Evolutionary conservation across 2,797 vertebrate species (phyloP), one percentile per base, ranked within the genome.

Genomic region (Gobio occitaniae): DNA sequence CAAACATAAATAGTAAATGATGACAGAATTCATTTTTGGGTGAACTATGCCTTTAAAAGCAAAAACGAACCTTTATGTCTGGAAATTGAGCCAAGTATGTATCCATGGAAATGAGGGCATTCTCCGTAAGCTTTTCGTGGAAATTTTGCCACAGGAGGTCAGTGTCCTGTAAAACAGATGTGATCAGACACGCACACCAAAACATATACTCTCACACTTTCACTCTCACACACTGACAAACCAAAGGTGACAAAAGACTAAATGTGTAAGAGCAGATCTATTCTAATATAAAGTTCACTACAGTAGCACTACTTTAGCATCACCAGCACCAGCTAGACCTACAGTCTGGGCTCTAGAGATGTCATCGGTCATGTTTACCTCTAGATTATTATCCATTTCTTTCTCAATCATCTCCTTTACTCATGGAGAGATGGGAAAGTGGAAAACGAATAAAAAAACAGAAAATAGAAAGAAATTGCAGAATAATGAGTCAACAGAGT

Each of bases 71-170:
- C 96, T 98, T 99, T 81, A 99, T 97, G 48, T 99, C 98, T 6
- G 98, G 97, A 86, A 99, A 98, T 88, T 98, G 97, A 84, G 95
- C 92, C 89, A 99, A 95, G 92, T 99, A 99, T 0, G 96, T 95
- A 91, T 99, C 98, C 96, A 99, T 93, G 36, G 94, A 93, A 78
- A 94, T 89, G 80, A 98, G 78, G 0, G 97, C 96, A 88, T 96
- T 96, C 91, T 99, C 98, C 25, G 96, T 93, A 90, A 99, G 90
- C 89, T 96, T 98, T 94, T 99, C 96, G 88, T 99, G 96, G 87
- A 96, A 99, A 86, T 99, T 98, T 0, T 95, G 93, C 98, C 98
- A 99, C 16, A 98, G 94, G 1, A 97, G 94, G 91, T 99, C 97
- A 48, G 96, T 97, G 91, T 98, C 97, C 98, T 98, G 88, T 66